Conservation (phyloP, 2,113 vertebrate genomes). For the Willisornis vidua region DNA sequence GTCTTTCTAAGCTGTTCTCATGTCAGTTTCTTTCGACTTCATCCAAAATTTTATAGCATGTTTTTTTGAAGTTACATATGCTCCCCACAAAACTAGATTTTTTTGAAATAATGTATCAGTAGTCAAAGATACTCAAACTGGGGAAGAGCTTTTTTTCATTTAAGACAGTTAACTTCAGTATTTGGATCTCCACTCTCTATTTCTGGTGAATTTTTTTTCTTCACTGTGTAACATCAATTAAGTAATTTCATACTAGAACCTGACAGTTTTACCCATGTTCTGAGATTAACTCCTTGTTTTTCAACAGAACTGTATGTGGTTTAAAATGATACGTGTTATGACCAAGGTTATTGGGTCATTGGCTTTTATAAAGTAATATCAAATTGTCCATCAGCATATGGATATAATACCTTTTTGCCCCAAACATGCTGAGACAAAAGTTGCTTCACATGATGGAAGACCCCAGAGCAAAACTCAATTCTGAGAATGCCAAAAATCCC, state of each 20-base stretch:
- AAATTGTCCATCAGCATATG: neutral
- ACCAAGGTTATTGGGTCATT: neutral
- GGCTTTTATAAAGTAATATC: neutral
- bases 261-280: neutral
- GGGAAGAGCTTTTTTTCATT: neutral
- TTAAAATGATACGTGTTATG: neutral
- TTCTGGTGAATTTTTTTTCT: neutral
- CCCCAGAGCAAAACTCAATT: neutral
- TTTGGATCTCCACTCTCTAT: neutral
- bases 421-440: neutral
- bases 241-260: neutral
- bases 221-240: neutral
- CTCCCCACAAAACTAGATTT: neutral
- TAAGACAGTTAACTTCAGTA: neutral
- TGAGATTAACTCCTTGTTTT: neutral
- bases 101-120: neutral
- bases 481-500: neutral
- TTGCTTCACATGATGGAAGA: neutral
- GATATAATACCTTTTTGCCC: neutral
- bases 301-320: neutral
- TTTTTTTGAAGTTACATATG: neutral
- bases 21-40: neutral
- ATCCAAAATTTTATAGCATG: neutral
- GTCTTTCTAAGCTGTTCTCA: neutral
- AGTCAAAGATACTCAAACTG: neutral